Evolutionary conservation across 2,888 invertebrate species (phyloP).

Genomic region (Pachliopta kotzebuea): DNA sequence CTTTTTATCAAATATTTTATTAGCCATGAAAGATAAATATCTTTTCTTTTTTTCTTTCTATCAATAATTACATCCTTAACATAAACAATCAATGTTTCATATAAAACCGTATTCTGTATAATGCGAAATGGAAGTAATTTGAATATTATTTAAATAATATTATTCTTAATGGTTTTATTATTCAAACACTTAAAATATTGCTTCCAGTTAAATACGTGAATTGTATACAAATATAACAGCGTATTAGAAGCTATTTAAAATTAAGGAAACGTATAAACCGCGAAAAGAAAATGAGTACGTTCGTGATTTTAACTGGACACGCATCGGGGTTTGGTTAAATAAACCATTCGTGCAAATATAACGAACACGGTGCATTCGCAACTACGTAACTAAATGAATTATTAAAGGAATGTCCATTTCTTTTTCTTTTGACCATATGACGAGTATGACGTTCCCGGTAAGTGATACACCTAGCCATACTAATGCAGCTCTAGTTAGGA

Average conservation of each 20-base stretch:
- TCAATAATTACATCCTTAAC: no score
- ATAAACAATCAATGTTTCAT: no score
- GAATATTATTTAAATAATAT: no score
- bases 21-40: no score
- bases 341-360: constrained; percentile 25
- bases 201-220: background rate
- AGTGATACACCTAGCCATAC: no score
- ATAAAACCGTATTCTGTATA: no score
- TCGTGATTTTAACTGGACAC: constrained; percentile 19
- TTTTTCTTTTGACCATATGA: background rate
- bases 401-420: constrained; percentile 12
- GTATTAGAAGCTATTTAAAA: constrained; percentile 8
- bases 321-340: constrained; percentile 21
- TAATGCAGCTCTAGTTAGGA: no score
- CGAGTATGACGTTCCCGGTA: no score
- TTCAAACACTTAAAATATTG: background rate
- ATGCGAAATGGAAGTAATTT: no score
- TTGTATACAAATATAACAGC: background rate
- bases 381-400: constrained; percentile 19
- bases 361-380: constrained; percentile 9
- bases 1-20: no score
- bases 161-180: background rate
- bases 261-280: constrained; percentile 16
- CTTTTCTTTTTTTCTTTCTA: no score
- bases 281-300: constrained; percentile 16